Percentiles rank a stretch among this genome's conserved stretches.
Conservation (phyloP, 2,888 invertebrate species). For the Chloroclysta siterata region DNA sequence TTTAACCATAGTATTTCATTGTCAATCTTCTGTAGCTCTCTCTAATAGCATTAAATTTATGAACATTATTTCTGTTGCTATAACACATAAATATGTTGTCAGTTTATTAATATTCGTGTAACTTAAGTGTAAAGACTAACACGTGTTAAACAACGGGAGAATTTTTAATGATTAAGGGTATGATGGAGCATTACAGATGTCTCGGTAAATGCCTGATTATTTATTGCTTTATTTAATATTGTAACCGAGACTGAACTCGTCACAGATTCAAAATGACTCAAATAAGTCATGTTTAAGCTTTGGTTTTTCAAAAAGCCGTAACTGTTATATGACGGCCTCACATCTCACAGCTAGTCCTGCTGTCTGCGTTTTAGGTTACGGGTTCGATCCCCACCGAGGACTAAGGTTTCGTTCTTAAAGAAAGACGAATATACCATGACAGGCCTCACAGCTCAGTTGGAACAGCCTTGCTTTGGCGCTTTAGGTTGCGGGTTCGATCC, state of each 20-base stretch:
- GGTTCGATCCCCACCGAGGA: not conserved
- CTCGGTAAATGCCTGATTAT: conserved; percentile 38
- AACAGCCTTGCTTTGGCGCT: no score
- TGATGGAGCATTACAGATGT: conserved; percentile 44
- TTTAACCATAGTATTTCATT: conserved; percentile 50
- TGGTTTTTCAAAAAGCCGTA: not conserved
- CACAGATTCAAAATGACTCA: conserved; percentile 43
- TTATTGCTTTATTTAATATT: conserved; percentile 33
- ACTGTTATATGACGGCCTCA: not conserved
- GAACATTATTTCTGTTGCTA: conserved; percentile 64
- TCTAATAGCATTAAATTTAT: conserved; percentile 69
- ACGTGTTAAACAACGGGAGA: conserved; percentile 61
- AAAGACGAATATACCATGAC: no score
- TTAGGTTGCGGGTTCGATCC: no score
- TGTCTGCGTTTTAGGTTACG: not conserved
- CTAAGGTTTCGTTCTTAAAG: no score
- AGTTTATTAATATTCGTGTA: conserved; percentile 69
- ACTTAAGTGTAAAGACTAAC: conserved; percentile 59
- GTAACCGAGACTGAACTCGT: conserved; percentile 29
- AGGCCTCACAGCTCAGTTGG: no score
- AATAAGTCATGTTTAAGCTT: conserved; percentile 53
- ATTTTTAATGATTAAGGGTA: conserved; percentile 54
- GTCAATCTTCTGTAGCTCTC: conserved; percentile 43
- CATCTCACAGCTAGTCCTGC: not conserved
- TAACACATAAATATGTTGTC: conserved; percentile 74